Conservation (phyloP, 2,888 invertebrate species). For the Euzophera pinguis region DNA sequence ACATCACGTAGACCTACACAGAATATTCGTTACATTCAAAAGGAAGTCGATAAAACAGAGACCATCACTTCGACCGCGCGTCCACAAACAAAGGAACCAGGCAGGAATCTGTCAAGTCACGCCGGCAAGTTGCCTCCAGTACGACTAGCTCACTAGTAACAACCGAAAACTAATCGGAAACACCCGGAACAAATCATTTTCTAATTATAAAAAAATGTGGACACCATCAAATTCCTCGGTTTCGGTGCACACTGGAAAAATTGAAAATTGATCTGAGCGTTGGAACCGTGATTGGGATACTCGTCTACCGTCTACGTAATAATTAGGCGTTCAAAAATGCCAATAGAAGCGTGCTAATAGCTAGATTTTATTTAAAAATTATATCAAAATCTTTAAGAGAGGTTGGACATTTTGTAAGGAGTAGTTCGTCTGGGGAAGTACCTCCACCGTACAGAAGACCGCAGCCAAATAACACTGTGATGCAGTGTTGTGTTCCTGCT, state of each 20-base stretch:
- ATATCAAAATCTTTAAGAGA: no score
- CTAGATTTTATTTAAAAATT: slow-evolving; percentile 1
- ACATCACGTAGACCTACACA: not conserved
- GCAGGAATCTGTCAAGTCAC: slow-evolving; percentile 72
- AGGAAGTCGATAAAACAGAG: slow-evolving; percentile 29
- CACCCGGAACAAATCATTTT: slow-evolving; percentile 73
- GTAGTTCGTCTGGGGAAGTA: no score
- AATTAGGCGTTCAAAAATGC: not conserved
- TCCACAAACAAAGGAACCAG: slow-evolving; percentile 60
- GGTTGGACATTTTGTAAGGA: no score
- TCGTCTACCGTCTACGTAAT: no score
- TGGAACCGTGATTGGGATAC: no score
- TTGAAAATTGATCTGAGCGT: slow-evolving; percentile 25
- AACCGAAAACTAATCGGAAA: slow-evolving; percentile 73
- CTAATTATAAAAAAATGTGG: slow-evolving; percentile 64
- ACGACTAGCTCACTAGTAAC: slow-evolving; percentile 32
- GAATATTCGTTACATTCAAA: not conserved
- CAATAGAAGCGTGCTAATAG: slow-evolving; percentile 1
- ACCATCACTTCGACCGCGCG: slow-evolving; percentile 40
- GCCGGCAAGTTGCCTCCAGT: slow-evolving; percentile 37
- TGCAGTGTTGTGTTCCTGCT: no score
- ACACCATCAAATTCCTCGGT: slow-evolving; percentile 49
- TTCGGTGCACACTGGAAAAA: slow-evolving; percentile 38
- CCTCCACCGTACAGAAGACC: no score
- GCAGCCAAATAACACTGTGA: no score